phyloP scores from a whole-genome alignment of 30 jellyfish, hydroid and myxozoan genomes.

The Aurelia aurita complex sp. Pacific region DNA sequence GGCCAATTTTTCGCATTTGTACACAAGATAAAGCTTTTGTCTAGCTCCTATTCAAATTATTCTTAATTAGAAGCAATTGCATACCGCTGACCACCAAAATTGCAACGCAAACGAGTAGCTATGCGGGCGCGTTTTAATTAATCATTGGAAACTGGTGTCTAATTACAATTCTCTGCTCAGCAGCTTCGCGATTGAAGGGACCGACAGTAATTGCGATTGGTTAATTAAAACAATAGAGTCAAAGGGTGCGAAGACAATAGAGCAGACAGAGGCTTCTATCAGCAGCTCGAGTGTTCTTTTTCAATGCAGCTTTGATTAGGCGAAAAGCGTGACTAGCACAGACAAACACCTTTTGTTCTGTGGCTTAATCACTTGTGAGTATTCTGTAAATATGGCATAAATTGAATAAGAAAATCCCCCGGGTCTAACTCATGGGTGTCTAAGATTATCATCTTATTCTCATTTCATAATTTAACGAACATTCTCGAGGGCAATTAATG shows the following conservation, averaged over 20 bases:
- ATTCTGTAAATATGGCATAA: slow-evolving; percentile 55
- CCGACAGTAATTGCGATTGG: slow-evolving; percentile 83
- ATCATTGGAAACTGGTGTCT: slow-evolving; percentile 88
- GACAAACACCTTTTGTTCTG: slow-evolving; percentile 69
- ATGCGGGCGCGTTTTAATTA: slow-evolving; percentile 93
- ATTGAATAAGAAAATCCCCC: slow-evolving; percentile 59
- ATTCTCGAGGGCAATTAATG: no score
- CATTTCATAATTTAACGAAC: no score
- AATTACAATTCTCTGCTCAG: slow-evolving; percentile 83
- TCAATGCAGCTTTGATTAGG: slow-evolving; percentile 69
- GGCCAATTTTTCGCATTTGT: slow-evolving; percentile 90
- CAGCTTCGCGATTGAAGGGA: slow-evolving; percentile 71
- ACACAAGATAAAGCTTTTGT: slow-evolving; percentile 82
- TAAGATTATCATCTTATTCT: no score
- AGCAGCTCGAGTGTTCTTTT: slow-evolving; percentile 41
- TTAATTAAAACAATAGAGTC: slow-evolving; percentile 80
- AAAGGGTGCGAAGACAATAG: slow-evolving; percentile 75
- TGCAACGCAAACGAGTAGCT: slow-evolving; percentile 20
- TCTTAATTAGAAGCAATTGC: slow-evolving; percentile 83
- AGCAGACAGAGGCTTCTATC: slow-evolving; percentile 73
- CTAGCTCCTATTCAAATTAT: slow-evolving; percentile 86
- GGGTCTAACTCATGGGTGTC: background rate
- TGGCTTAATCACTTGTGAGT: slow-evolving; percentile 64
- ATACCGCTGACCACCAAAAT: slow-evolving; percentile 73
- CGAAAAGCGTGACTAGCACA: slow-evolving; percentile 80